phyloP scores from a whole-genome alignment of 2,888 invertebrate genomes.

The Dermolepida albohirtum region DNA sequence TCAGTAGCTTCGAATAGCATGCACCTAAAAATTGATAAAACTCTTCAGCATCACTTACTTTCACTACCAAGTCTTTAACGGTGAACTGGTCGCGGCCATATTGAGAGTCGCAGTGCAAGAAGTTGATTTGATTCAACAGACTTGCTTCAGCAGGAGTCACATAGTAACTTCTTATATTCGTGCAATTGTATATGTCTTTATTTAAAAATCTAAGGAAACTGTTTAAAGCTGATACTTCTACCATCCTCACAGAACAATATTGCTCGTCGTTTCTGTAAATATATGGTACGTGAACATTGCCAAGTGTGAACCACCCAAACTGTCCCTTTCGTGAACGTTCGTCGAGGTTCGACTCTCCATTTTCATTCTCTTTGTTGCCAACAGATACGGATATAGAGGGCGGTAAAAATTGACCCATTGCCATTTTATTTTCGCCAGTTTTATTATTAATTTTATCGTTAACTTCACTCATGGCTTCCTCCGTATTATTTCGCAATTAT shows the following conservation, averaged over 20 bases:
- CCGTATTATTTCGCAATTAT: too few relatives aligned
- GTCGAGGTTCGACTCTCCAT: slow-evolving; percentile 30
- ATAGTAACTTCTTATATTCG: slow-evolving; percentile 88
- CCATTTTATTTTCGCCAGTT: slow-evolving; percentile 9
- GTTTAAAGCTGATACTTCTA: slow-evolving; percentile 85
- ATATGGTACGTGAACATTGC: slow-evolving; percentile 84
- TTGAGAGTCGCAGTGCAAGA: slow-evolving; percentile 85
- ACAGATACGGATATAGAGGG: slow-evolving; percentile 13
- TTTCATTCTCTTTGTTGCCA: slow-evolving; percentile 18
- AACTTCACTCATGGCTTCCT: too few relatives aligned
- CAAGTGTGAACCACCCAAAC: slow-evolving; percentile 89
- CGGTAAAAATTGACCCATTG: slow-evolving; percentile 17
- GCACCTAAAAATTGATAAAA: slow-evolving; percentile 87
- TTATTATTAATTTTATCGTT: slow-evolving; percentile 9
- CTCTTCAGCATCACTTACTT: slow-evolving; percentile 84
- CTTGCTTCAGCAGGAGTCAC: slow-evolving; percentile 87
- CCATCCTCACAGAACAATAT: slow-evolving; percentile 88
- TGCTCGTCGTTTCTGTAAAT: slow-evolving; percentile 82
- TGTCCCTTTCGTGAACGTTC: slow-evolving; percentile 68
- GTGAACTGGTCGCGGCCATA: slow-evolving; percentile 87
- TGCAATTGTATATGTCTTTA: slow-evolving; percentile 85
- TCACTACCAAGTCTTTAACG: slow-evolving; percentile 85
- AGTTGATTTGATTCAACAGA: slow-evolving; percentile 87
- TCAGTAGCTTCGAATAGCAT: slow-evolving; percentile 81
- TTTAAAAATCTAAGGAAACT: slow-evolving; percentile 86